Conservation (phyloP, 1,140 invertebrate genomes). For the Leucophenga varia region DNA sequence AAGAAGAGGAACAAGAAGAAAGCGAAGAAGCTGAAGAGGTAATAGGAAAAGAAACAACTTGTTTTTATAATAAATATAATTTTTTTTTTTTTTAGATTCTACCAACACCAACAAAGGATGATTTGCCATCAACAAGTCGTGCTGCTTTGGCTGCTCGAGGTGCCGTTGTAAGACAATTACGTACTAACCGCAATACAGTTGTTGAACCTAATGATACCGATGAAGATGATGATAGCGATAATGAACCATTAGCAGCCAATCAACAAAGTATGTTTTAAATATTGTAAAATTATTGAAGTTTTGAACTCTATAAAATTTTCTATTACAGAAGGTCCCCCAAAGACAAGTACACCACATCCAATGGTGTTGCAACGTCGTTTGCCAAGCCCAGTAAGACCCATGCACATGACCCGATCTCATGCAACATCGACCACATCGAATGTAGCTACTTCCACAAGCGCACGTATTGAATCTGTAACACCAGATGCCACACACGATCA, state of each 20-base stretch:
- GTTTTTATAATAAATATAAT: neutral
- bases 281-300: neutral
- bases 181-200: conserved; percentile 49
- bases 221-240: conserved; percentile 46
- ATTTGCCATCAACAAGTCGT: conserved; percentile 44
- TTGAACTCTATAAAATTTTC: neutral
- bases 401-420: conserved; percentile 51
- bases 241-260: conserved; percentile 48
- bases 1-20: conserved; percentile 32
- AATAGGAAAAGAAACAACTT: neutral
- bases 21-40: conserved; percentile 51
- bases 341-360: conserved; percentile 34
- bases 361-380: conserved; percentile 27
- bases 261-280: conserved; percentile 36
- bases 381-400: conserved; percentile 22
- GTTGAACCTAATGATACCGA: conserved; percentile 24
- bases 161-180: conserved; percentile 28
- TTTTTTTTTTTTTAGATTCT: conserved; percentile 32
- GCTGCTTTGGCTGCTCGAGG: conserved; percentile 23
- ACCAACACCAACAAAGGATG: conserved; percentile 51
- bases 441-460: conserved; percentile 17
- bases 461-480: conserved; percentile 3
- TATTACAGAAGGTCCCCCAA: conserved; percentile 25
- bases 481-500: conserved; percentile 39
- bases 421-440: conserved; percentile 42